phyloP scores from a whole-genome alignment of 2,797 vertebrate species.

The Ciconia nigra region DNA sequence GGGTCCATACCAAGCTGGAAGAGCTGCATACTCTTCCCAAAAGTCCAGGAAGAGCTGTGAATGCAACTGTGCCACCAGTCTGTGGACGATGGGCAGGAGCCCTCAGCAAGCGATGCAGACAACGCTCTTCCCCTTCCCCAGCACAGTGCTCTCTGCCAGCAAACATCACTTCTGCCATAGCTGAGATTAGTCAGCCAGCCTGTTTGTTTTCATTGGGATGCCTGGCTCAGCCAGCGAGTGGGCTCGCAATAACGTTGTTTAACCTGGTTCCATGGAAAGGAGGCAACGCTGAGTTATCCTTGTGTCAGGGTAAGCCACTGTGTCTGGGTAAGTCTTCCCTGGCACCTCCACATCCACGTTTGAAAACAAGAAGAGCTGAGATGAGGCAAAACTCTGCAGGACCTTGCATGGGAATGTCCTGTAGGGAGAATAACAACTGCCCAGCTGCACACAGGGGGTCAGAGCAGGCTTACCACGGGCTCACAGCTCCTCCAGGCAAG shows the following conservation, averaged over 20 bases:
- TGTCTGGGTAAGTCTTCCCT: not conserved
- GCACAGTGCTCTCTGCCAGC: slow-evolving; percentile 28
- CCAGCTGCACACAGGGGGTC: not conserved
- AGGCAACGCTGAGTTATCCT: not conserved
- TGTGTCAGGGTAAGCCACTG: not conserved
- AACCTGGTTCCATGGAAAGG: slow-evolving; percentile 13
- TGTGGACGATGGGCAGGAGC: not conserved
- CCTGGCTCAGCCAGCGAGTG: not conserved
- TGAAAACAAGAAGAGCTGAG: not conserved
- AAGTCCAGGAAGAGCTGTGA: not conserved
- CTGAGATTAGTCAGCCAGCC: slow-evolving; percentile 40
- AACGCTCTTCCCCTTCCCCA: slow-evolving; percentile 8
- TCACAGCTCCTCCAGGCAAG: not conserved
- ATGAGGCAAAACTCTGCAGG: not conserved
- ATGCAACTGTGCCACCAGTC: not conserved
- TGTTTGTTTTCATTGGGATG: slow-evolving; percentile 55
- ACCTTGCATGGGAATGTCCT: not conserved
- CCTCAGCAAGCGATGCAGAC: not conserved
- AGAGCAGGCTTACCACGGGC: not conserved
- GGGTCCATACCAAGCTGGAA: not conserved
- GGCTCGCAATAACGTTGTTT: not conserved
- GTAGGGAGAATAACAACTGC: slow-evolving; percentile 27
- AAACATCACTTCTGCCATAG: slow-evolving; percentile 36
- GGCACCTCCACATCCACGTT: not conserved
- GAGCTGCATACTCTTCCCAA: not conserved